Evolutionary conservation across 37 sponge, comb jelly and placozoan genomes (phyloP), one percentile per base, ranked within the genome.

Genomic region (Crambe crambe): DNA sequence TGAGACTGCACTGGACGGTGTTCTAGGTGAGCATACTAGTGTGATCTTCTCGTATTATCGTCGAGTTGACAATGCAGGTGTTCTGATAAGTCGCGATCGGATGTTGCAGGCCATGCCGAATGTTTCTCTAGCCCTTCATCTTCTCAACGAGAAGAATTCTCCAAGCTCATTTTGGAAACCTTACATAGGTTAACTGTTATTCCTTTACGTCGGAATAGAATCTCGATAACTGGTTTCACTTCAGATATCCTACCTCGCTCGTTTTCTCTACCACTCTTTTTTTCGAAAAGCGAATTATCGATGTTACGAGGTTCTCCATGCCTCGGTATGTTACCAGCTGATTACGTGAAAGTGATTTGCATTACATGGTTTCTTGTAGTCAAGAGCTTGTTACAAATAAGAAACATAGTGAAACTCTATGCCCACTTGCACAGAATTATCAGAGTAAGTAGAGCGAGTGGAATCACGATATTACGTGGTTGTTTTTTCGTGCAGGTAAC

Each of bases 21-120:
- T 25, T 43, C 72, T 92, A 37, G 83, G 85, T 85, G 29, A 63
- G 83, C 23, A 12, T 42, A 30, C 17, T 3, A 20, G 9, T 3
- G 25, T 12, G 41, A 37, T 20, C 42, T 20, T 12, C 34, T 5
- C 6, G 37, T 76, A 56, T 29, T 27, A n/a, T 27, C 64, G 25
- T 27, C 21, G 54, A 68, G 40, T 27, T 37, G 70, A n/a, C n/a
- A n/a, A 12, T 88, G 30, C 73, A 88, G 88, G 88, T 56, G 27
- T 42, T 8, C 58, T 90, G 42, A 77, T 85, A 42, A 27, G 56
- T 23, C 66, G 51, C 18, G 86, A 90, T 30, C 82, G 68, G 18
- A 58, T 93, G 56, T 78, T 89, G 34, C 78, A 88, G 58, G 77
- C 59, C 25, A 89, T 93, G 94, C 90, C 86, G 3, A 85, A 93